These are phyloP conservation scores for Trichonephila clavipes DNA, from an alignment of 1,140 invertebrate genomes.

Conservation along the genomic window DNA sequence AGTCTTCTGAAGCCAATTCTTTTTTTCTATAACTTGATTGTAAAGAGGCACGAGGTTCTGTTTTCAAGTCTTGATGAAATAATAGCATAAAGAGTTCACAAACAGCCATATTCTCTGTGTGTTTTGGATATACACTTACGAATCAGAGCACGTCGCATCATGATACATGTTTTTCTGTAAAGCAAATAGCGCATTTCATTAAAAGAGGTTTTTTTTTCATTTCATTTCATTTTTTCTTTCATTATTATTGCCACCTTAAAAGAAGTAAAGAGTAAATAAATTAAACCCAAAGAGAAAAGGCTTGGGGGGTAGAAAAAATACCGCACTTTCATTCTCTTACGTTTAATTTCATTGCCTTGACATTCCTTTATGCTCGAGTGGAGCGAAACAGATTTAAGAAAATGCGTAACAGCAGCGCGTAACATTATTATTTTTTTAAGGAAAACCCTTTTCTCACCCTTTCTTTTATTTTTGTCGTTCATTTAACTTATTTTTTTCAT, in stretches of 20 bases:
- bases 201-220: not conserved
- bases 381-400: slow-evolving; percentile 9
- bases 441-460: not conserved
- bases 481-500: not conserved
- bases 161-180: not conserved
- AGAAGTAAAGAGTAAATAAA: too few relatives aligned
- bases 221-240: not conserved
- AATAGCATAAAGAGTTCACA: too few relatives aligned
- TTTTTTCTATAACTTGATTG: too few relatives aligned
- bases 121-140: too few relatives aligned
- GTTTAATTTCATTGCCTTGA: not conserved
- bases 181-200: not conserved
- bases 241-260: too few relatives aligned
- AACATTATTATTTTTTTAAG: not conserved
- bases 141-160: too few relatives aligned
- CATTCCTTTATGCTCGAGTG: slow-evolving; percentile 11
- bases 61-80: too few relatives aligned
- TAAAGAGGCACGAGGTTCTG: too few relatives aligned
- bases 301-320: not conserved
- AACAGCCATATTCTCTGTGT: too few relatives aligned
- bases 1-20: too few relatives aligned
- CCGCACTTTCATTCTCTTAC: not conserved
- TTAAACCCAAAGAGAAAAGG: not conserved
- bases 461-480: not conserved
- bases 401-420: not conserved